These are phyloP conservation scores for Echiichthys vipera DNA, from an alignment of 2,797 vertebrate genomes.

Conservation along the genomic window DNA sequence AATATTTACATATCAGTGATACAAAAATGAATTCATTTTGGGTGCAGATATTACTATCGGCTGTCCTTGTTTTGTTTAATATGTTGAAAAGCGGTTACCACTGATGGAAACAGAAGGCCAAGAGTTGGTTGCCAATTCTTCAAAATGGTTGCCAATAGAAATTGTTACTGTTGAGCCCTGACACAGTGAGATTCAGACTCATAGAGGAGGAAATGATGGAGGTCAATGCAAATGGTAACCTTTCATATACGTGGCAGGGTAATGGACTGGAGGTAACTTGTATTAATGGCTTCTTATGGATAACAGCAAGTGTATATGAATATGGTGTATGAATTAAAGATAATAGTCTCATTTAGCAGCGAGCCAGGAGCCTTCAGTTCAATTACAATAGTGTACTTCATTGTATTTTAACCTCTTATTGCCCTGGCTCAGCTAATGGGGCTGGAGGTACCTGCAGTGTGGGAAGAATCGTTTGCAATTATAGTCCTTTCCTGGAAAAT, in stretches of 20 bases:
- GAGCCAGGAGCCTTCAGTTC: background rate
- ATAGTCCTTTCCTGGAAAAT: conserved; percentile 17
- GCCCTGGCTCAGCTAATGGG: conserved; percentile 16
- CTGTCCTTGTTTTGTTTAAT: no score
- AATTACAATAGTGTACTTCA: background rate
- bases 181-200: background rate
- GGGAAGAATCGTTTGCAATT: conserved; percentile 34
- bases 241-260: background rate
- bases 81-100: no score
- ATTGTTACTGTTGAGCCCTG: no score
- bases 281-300: background rate
- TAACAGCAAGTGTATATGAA: background rate
- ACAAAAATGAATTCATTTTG: no score
- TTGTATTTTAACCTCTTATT: conserved; percentile 5
- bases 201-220: background rate
- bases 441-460: conserved; percentile 7
- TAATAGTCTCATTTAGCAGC: background rate
- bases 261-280: background rate
- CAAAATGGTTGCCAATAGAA: no score
- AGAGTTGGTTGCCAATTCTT: no score
- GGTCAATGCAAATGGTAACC: background rate
- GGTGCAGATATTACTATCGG: no score
- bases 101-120: no score
- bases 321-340: background rate
- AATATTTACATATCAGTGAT: no score